A percentile compares a stretch with the other conserved stretches of the same genome.
Evolutionary conservation across 2,797 vertebrate species (phyloP).

Genomic region (Eidolon dupreanum): DNA sequence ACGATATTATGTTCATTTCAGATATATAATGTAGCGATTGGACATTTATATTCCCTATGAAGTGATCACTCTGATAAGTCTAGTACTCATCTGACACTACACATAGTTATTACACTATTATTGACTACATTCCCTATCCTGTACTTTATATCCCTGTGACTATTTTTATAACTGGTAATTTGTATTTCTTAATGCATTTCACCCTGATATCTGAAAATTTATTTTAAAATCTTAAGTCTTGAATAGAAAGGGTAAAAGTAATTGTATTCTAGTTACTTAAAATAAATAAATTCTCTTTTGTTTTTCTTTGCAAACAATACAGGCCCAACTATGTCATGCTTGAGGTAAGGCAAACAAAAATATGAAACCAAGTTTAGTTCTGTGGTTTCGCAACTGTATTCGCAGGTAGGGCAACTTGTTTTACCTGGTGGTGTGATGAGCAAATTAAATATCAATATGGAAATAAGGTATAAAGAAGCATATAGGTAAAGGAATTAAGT

Average conservation of each 20-base stretch:
- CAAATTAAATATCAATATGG: neutral
- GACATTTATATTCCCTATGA: too few relatives aligned
- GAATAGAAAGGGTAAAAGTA: neutral
- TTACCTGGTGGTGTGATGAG: neutral
- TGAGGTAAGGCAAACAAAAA: neutral
- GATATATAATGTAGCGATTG: too few relatives aligned
- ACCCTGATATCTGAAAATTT: neutral
- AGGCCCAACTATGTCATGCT: neutral
- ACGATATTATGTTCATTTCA: too few relatives aligned
- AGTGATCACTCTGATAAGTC: too few relatives aligned
- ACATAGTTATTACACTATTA: too few relatives aligned
- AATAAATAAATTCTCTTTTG: neutral
- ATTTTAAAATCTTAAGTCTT: slow-evolving; percentile 19
- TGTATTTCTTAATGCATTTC: too few relatives aligned
- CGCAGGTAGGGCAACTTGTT: neutral
- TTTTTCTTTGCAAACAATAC: slow-evolving; percentile 31
- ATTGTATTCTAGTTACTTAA: slow-evolving; percentile 23
- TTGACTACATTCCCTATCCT: too few relatives aligned
- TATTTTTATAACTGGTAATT: too few relatives aligned
- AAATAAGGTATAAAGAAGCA: neutral
- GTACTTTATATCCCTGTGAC: too few relatives aligned
- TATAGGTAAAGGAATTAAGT: neutral
- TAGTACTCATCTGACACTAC: too few relatives aligned
- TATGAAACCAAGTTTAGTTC: neutral
- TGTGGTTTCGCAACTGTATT: neutral